Evolutionary conservation across 2,797 vertebrate genomes (phyloP).

Genomic region (Enteromius fasciolatus): DNA sequence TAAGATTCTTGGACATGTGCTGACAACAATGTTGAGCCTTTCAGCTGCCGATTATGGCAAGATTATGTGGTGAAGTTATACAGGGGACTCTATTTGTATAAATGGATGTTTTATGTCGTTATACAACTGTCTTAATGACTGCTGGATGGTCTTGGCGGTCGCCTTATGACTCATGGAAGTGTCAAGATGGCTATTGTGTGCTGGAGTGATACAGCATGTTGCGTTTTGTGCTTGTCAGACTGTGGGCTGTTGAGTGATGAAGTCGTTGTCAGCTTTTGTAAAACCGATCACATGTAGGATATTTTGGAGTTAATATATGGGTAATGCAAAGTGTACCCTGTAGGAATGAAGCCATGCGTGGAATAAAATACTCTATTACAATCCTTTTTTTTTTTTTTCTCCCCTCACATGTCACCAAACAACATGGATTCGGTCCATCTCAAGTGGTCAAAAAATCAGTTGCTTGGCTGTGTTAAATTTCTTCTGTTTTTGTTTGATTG

Average conservation of each 20-base stretch:
- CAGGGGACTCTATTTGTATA: constrained; percentile 26
- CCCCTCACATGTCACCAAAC: no score
- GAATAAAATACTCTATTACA: neutral
- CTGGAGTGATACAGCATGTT: neutral
- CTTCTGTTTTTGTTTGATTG: neutral
- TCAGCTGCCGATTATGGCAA: constrained; percentile 42
- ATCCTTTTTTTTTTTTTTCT: no score
- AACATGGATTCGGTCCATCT: neutral
- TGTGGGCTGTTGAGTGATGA: neutral
- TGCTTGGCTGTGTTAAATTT: neutral
- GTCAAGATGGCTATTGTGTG: constrained; percentile 20
- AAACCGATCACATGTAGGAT: neutral
- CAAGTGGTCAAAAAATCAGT: neutral
- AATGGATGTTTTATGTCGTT: constrained; percentile 28
- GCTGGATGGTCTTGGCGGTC: neutral
- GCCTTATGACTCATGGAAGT: constrained; percentile 37
- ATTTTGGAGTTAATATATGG: neutral
- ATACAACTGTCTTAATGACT: constrained; percentile 27
- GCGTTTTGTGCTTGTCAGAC: constrained; percentile 9
- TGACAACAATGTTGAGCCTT: constrained; percentile 42
- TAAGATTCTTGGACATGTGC: constrained; percentile 15
- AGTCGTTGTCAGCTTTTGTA: neutral
- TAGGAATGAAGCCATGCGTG: neutral
- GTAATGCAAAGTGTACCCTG: neutral
- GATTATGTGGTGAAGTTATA: constrained; percentile 34